Conservation (phyloP, 1,140 invertebrate species). For the Nylanderia fulva region DNA sequence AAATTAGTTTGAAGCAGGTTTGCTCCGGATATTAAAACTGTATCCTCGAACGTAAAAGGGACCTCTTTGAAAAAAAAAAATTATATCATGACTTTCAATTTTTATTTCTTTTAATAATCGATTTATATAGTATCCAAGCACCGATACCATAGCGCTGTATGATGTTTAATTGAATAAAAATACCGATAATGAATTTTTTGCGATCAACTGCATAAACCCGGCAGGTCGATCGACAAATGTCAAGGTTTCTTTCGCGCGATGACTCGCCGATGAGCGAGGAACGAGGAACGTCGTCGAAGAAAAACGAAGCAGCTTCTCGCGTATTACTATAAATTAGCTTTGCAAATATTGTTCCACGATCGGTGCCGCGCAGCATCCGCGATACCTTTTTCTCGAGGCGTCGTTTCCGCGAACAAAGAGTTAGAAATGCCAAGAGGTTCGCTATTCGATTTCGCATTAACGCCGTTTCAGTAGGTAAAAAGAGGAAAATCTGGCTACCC, state of each 20-base stretch:
- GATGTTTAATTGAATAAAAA: constrained; percentile 10
- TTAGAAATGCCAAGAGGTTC: constrained; percentile 53
- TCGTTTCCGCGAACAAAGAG: constrained; percentile 67
- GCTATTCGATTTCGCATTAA: constrained; percentile 66
- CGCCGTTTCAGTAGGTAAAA: constrained; percentile 67
- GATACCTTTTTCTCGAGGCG: constrained; percentile 39
- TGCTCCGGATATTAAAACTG: background rate
- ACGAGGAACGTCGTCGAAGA: background rate
- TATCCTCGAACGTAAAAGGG: background rate
- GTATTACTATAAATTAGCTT: constrained; percentile 69
- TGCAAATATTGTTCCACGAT: constrained; percentile 68
- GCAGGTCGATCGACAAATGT: background rate
- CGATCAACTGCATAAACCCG: background rate
- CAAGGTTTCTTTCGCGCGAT: background rate
- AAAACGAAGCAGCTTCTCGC: background rate
- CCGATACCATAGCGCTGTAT: background rate
- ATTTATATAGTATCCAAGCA: background rate
- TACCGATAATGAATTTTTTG: background rate
- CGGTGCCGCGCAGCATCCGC: constrained; percentile 23
- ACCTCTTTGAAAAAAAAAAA: background rate
- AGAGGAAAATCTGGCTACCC: background rate
- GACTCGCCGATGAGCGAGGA: constrained; percentile 21
- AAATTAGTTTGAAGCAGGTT: background rate
- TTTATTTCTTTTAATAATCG: background rate
- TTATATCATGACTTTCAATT: background rate